Evolutionary conservation across 2,797 vertebrate genomes (phyloP), one percentile per base, ranked within the genome.

Genomic region (Pterois miles): DNA sequence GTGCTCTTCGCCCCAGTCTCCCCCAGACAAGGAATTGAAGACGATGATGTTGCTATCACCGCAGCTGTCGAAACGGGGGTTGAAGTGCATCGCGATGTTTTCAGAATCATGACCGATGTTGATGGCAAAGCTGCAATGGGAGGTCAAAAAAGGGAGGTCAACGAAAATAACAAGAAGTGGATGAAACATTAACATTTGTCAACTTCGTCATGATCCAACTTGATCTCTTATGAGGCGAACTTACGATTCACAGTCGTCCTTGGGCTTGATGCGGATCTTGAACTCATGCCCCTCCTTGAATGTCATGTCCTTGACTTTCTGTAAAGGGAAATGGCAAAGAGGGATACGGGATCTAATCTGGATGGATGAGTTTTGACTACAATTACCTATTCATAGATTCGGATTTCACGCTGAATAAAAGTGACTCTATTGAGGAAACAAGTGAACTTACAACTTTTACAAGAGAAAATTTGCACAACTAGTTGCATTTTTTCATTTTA

Each of bases 11-110:
- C 89, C 91, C 96, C 95, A 96, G 72, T 4, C 0, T 0, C 91
- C 93, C 1, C 91, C 94, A 0, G 87, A 92, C 67, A 60, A 2
- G 1, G 91, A 93, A 89, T 96, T 96, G 67, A 83, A 93, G 43
- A 95, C 52, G 1, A 96, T 88, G 74, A 5, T 20, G 43, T 82
- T 71, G n/a, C 0, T 1, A 63, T 92, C 93, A 0, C 76, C 50
- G 0, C 4, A 0, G 0, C 0, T 0, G 3, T 84, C 71, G 3
- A 96, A 96, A 1, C 95, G 94, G 2, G 94, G 93, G 86, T 95
- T 96, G 64, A 96, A 94, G 91, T 96, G 95, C 69, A 96, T 50
- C 0, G 94, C 96, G 1, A 96, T 34, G 74, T 93, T 88, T 0
- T 95, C 87, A 0, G 72, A 0, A 12, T 92, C 83, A 1, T 94